Conservation (phyloP, 2,113 vertebrate genomes). For the Plecotus auritus region DNA sequence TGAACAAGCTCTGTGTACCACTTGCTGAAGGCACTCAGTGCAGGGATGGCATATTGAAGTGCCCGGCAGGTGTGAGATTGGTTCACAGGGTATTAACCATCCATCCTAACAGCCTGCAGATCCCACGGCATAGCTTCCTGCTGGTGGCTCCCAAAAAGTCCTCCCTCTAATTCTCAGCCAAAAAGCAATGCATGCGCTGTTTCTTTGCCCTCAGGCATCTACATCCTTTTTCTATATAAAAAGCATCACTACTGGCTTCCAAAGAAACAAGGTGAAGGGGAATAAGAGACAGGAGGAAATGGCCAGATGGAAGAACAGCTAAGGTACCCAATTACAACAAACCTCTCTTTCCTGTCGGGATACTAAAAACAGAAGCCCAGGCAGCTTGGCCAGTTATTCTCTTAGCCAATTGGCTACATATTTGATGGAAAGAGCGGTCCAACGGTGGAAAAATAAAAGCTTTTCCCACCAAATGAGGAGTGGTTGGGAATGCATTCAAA, state of each 20-base stretch:
- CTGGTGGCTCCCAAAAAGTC: neutral
- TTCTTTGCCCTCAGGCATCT: neutral
- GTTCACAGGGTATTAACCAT: neutral
- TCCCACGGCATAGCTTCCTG: neutral
- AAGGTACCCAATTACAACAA: conserved; percentile 13
- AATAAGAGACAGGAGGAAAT: neutral
- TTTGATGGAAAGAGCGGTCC: neutral
- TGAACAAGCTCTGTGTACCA: neutral
- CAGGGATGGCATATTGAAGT: neutral
- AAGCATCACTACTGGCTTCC: neutral
- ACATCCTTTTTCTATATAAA: conserved; percentile 27
- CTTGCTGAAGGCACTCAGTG: neutral
- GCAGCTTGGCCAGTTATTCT: neutral
- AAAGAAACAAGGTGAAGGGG: conserved; percentile 25
- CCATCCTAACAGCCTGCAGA: neutral
- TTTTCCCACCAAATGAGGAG: neutral
- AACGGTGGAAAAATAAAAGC: conserved; percentile 6
- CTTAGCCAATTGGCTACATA: conserved; percentile 43
- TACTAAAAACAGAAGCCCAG: neutral
- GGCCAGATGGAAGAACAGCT: conserved; percentile 34
- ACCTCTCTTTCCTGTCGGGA: conserved; percentile 10
- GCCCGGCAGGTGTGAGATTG: neutral
- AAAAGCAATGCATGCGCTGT: neutral
- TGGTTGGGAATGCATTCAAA: neutral
- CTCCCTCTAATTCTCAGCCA: neutral